Conservation (phyloP, 2,113 vertebrate species). For the Labrus mixtus region DNA sequence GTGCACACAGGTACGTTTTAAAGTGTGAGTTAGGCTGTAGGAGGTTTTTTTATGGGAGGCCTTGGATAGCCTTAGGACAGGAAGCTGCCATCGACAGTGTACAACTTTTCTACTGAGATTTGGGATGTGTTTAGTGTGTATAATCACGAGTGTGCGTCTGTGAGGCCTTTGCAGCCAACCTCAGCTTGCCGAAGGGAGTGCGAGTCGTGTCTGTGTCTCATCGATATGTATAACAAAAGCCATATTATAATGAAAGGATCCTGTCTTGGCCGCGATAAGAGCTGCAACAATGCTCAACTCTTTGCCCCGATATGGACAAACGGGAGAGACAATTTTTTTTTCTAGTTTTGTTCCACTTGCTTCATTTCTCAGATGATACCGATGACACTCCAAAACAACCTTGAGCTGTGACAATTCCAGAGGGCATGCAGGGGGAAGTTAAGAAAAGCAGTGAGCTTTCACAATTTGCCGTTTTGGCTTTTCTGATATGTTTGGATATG, state of each 20-base stretch:
- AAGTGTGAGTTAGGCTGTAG: constrained; percentile 6
- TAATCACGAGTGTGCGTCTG: not conserved
- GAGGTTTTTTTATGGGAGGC: constrained; percentile 9
- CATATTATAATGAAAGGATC: constrained; percentile 54
- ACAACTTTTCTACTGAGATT: constrained; percentile 58
- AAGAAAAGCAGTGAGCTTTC: constrained; percentile 39
- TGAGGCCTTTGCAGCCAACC: constrained; percentile 1
- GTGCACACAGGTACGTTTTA: not conserved
- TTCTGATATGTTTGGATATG: constrained; percentile 29
- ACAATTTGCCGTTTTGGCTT: constrained; percentile 25
- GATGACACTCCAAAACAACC: constrained; percentile 66
- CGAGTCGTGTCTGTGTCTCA: constrained; percentile 18
- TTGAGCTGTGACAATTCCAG: constrained; percentile 50
- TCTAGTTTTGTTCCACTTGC: constrained; percentile 48
- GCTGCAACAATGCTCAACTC: constrained; percentile 49
- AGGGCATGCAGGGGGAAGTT: constrained; percentile 23
- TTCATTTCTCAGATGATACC: constrained; percentile 47
- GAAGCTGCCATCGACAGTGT: constrained; percentile 53
- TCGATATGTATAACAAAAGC: constrained; percentile 55
- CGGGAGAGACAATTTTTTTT: constrained; percentile 27
- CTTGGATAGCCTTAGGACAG: constrained; percentile 36
- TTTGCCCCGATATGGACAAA: constrained; percentile 42
- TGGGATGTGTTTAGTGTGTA: constrained; percentile 17
- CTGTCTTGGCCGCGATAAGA: constrained; percentile 68
- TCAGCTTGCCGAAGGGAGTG: constrained; percentile 40